Conservation (phyloP, 2,113 vertebrate species). For the Serranochromis macrocephalus region DNA sequence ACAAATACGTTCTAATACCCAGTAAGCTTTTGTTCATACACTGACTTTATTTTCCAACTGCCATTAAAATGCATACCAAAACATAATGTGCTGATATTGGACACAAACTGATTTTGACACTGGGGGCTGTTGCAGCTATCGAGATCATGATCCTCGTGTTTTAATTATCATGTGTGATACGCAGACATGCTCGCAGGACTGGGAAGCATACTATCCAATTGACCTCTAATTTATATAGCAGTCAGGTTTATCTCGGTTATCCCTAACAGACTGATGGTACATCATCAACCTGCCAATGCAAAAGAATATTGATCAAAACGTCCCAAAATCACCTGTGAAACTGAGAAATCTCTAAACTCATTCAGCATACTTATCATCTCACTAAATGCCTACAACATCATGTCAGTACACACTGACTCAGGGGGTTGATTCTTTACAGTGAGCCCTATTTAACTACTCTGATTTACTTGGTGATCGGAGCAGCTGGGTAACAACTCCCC, state of each 20-base stretch:
- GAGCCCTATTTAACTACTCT: constrained; percentile 39
- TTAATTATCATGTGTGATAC: constrained; percentile 5
- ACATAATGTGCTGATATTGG: not conserved
- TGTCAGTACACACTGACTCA: not conserved
- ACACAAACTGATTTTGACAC: not conserved
- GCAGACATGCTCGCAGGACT: not conserved
- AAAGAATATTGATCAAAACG: not conserved
- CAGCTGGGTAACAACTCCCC: constrained; percentile 24
- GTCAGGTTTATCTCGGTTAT: not conserved
- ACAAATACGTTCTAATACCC: not conserved
- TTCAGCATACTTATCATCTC: not conserved
- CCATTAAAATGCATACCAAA: not conserved
- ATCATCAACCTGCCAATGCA: not conserved
- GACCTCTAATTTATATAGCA: not conserved
- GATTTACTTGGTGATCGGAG: constrained; percentile 57
- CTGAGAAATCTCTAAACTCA: not conserved
- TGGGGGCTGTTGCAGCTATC: not conserved
- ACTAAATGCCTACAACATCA: constrained; percentile 17
- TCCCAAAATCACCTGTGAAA: not conserved
- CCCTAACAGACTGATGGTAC: not conserved
- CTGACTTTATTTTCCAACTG: not conserved
- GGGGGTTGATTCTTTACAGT: constrained; percentile 46
- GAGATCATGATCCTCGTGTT: not conserved
- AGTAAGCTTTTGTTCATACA: not conserved
- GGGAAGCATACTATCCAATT: not conserved